These are phyloP conservation scores for Heterodera carotae DNA, from an alignment of 1,140 invertebrate genomes.

Conservation along the genomic window DNA sequence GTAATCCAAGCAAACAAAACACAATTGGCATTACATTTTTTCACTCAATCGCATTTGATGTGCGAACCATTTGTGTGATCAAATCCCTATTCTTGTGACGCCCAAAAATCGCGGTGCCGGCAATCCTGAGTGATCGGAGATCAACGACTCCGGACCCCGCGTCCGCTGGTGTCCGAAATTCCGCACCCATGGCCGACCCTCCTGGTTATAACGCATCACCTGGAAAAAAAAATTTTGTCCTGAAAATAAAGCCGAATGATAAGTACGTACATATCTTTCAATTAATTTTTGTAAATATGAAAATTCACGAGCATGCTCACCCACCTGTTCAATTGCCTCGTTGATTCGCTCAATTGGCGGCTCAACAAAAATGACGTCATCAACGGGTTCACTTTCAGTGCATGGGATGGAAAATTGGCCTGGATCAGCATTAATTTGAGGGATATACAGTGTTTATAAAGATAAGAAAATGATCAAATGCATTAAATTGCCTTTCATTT, in stretches of 20 bases:
- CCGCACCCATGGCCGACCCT: slow-evolving; percentile 55
- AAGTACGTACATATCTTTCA: too few relatives aligned
- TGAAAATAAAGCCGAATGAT: too few relatives aligned
- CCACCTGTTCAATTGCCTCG: slow-evolving; percentile 58
- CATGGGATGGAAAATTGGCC: slow-evolving; percentile 56
- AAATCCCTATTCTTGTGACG: slow-evolving; percentile 25
- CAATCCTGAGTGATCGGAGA: slow-evolving; percentile 25
- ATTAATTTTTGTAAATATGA: too few relatives aligned
- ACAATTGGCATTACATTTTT: neutral
- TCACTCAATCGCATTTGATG: neutral
- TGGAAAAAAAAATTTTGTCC: slow-evolving; percentile 11
- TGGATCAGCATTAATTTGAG: slow-evolving; percentile 40
- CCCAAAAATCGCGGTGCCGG: slow-evolving; percentile 18
- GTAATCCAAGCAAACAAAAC: neutral
- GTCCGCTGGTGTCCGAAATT: slow-evolving; percentile 34
- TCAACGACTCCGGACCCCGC: slow-evolving; percentile 23
- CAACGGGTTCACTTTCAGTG: slow-evolving; percentile 55
- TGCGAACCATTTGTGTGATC: neutral
- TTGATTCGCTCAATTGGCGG: slow-evolving; percentile 48
- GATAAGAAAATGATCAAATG: neutral
- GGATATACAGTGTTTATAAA: slow-evolving; percentile 21
- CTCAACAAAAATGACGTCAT: slow-evolving; percentile 59
- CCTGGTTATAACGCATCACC: slow-evolving; percentile 54
- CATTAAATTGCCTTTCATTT: slow-evolving; percentile 53
- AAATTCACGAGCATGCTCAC: neutral